These are phyloP conservation scores for Anguilla megastoma DNA, from an alignment of 2,797 vertebrate species.

Conservation along the genomic window DNA sequence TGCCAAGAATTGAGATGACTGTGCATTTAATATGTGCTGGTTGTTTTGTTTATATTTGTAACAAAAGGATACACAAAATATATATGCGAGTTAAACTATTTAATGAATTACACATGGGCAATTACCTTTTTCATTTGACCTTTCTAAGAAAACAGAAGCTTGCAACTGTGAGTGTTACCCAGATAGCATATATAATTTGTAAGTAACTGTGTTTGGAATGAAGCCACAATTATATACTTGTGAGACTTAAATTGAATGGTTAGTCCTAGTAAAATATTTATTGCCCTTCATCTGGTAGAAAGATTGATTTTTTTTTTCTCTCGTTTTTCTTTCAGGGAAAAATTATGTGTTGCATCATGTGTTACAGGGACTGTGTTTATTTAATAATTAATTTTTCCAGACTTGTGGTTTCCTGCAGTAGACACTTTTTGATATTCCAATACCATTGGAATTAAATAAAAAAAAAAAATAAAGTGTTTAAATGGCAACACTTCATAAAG, in stretches of 20 bases:
- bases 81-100: conserved; percentile 11
- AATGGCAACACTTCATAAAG: conserved; percentile 82
- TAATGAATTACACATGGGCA: conserved; percentile 17
- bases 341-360: conserved; percentile 69
- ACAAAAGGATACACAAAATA: background rate
- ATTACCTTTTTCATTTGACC: conserved; percentile 55
- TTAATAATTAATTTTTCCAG: conserved; percentile 80
- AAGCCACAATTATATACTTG: conserved; percentile 45
- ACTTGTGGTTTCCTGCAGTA: conserved; percentile 75
- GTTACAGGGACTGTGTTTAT: conserved; percentile 80
- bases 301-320: conserved; percentile 62
- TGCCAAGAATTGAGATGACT: background rate
- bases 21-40: background rate
- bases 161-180: conserved; percentile 40
- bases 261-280: conserved; percentile 64
- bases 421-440: conserved; percentile 79
- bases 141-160: conserved; percentile 46
- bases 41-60: background rate
- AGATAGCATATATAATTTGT: conserved; percentile 50
- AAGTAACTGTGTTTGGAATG: conserved; percentile 47
- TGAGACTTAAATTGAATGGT: conserved; percentile 53
- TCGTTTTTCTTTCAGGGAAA: conserved; percentile 50
- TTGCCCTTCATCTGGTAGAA: conserved; percentile 73
- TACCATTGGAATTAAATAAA: conserved; percentile 78
- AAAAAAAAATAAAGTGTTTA: conserved; percentile 69